Conservation (phyloP, 2,113 vertebrate species). For the Chiloscyllium plagiosum region DNA sequence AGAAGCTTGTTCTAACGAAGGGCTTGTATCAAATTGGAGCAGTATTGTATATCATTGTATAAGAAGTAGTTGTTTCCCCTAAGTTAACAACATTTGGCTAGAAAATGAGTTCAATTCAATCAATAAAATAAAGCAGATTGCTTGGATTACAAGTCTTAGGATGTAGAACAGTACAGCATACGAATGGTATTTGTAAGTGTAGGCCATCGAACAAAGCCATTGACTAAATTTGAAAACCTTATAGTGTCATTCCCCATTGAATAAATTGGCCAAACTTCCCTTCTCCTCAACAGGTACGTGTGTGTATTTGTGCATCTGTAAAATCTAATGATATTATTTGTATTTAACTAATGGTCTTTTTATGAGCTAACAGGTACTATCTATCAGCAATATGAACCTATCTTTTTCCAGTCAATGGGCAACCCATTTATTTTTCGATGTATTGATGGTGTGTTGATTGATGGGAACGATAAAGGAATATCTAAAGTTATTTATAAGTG, state of each 20-base stretch:
- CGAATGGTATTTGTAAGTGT: background rate
- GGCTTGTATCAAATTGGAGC: background rate
- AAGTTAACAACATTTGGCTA: too few relatives aligned
- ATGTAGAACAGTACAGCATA: too few relatives aligned
- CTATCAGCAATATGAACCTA: slow-evolving; percentile 79
- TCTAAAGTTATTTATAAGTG: slow-evolving; percentile 81
- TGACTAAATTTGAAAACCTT: background rate
- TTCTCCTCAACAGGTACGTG: background rate
- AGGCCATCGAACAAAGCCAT: background rate
- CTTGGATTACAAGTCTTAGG: background rate
- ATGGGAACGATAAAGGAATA: slow-evolving; percentile 85
- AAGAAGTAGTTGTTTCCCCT: too few relatives aligned
- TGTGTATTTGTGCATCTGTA: background rate
- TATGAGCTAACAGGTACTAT: slow-evolving; percentile 63
- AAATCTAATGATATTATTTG: background rate
- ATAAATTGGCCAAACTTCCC: background rate
- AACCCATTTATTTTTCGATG: slow-evolving; percentile 91
- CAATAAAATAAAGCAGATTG: background rate
- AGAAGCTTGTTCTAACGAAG: background rate
- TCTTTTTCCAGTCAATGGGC: slow-evolving; percentile 87
- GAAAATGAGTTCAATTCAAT: too few relatives aligned
- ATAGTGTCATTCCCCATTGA: too few relatives aligned
- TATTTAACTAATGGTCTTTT: slow-evolving; percentile 2
- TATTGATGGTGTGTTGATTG: slow-evolving; percentile 79
- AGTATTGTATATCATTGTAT: background rate